Evolutionary conservation across 2,797 vertebrate genomes (phyloP).

Genomic region (Coregonus suidteri): DNA sequence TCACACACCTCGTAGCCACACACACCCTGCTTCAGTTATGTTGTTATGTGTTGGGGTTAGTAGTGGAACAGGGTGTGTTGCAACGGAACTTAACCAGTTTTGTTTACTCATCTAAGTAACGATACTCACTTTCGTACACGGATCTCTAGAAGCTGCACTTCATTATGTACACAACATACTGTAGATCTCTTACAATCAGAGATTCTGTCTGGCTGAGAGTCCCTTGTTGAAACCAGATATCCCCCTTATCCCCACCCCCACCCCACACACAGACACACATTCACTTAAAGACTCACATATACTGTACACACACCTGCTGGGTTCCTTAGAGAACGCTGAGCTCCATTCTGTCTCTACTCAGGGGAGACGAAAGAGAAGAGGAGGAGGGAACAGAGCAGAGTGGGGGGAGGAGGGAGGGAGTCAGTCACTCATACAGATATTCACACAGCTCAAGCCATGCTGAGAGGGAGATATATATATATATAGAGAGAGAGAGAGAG

Average conservation of each 20-base stretch:
- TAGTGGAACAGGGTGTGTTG: not conserved
- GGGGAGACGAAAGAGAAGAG: conserved; percentile 56
- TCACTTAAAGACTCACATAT: conserved; percentile 25
- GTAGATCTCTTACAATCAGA: not conserved
- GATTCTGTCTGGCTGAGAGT: conserved; percentile 49
- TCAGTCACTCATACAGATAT: not conserved
- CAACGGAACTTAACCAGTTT: not conserved
- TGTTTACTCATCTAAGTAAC: not conserved
- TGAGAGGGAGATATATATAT: not conserved
- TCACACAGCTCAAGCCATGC: not conserved
- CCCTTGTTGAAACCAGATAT: conserved; percentile 69
- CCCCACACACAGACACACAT: conserved; percentile 11
- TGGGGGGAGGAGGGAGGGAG: conserved; percentile 9
- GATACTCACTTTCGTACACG: too few relatives aligned
- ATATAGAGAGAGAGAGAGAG: conserved; percentile 40
- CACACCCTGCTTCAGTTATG: not conserved
- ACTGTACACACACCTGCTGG: conserved; percentile 52
- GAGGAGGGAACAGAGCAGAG: conserved; percentile 24
- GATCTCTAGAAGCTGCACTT: too few relatives aligned
- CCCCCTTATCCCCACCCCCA: conserved; percentile 28
- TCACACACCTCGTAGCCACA: not conserved
- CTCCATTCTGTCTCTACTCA: conserved; percentile 44
- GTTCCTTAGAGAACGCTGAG: conserved; percentile 57
- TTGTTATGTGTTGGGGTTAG: not conserved
- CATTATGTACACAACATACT: too few relatives aligned